Evolutionary conservation across 2,888 invertebrate species (phyloP).

Genomic region (Drosophila hamatofila): DNA sequence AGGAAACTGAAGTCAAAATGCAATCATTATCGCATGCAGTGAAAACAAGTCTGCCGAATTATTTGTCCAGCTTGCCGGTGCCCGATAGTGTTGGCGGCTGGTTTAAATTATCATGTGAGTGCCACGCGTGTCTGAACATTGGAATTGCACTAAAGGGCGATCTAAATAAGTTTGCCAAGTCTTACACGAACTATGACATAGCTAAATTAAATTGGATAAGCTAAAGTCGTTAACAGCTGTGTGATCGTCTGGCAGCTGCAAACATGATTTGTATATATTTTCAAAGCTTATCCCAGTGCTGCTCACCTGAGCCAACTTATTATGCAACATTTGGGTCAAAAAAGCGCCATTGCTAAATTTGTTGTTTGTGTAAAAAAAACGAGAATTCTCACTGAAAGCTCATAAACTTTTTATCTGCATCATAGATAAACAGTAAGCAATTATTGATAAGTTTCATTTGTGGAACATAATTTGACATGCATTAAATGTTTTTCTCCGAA

Average conservation of each 20-base stretch:
- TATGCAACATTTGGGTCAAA: conserved; percentile 65
- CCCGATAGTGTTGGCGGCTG: conserved; percentile 94
- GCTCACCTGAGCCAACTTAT: conserved; percentile 40
- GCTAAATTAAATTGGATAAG: neutral
- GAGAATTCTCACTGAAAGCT: conserved; percentile 28
- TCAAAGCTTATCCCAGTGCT: neutral
- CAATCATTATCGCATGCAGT: conserved; percentile 91
- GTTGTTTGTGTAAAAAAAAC: conserved; percentile 25
- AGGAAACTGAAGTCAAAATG: conserved; percentile 86
- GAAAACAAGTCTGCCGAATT: conserved; percentile 93
- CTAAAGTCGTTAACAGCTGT: no score
- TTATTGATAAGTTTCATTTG: conserved; percentile 31
- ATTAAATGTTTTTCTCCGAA: neutral
- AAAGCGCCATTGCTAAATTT: conserved; percentile 28
- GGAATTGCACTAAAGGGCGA: conserved; percentile 46
- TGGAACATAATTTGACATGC: neutral
- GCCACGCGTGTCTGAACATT: conserved; percentile 22
- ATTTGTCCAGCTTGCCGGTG: conserved; percentile 93
- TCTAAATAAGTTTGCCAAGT: conserved; percentile 15
- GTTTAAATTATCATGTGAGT: conserved; percentile 93
- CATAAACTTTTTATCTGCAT: conserved; percentile 40
- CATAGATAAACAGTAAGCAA: conserved; percentile 36
- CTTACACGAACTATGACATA: conserved; percentile 10
- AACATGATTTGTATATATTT: conserved; percentile 8
- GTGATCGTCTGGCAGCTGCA: conserved; percentile 11